Percentiles rank a stretch among this genome's conserved stretches.
Conservation (phyloP, 2,888 invertebrate genomes). For the Mythimna impura region DNA sequence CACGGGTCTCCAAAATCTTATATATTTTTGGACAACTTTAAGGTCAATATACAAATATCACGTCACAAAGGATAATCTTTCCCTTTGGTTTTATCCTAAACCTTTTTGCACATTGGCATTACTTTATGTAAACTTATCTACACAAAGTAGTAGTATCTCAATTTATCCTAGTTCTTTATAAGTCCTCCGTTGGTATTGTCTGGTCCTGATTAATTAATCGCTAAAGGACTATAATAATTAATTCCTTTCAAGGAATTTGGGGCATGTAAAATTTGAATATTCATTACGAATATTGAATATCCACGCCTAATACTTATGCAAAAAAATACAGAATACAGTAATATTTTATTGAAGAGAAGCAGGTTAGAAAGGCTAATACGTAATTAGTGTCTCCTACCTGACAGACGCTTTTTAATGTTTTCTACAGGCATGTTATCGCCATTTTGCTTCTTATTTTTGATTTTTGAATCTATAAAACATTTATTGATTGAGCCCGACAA, state of each 20-base stretch:
- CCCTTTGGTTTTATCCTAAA: not conserved
- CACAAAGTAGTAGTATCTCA: no score
- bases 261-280: constrained; percentile 10
- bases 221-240: constrained; percentile 15
- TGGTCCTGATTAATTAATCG: constrained; percentile 20
- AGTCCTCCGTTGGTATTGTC: not conserved
- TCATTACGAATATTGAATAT: constrained; percentile 18
- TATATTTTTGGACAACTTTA: constrained; percentile 15
- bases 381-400: not conserved
- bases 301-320: not conserved
- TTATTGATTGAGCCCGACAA: no score
- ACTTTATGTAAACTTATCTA: not conserved
- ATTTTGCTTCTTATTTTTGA: no score
- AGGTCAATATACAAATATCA: not conserved
- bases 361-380: not conserved
- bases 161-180: not conserved
- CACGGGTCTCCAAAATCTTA: not conserved
- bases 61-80: not conserved
- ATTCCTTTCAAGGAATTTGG: constrained; percentile 28
- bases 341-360: not conserved
- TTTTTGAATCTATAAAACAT: no score
- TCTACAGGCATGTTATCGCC: not conserved
- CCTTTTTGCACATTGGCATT: not conserved
- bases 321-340: not conserved
- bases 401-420: not conserved